Evolutionary conservation across 2,888 invertebrate genomes (phyloP).

Genomic region (Clusia tigrina): DNA sequence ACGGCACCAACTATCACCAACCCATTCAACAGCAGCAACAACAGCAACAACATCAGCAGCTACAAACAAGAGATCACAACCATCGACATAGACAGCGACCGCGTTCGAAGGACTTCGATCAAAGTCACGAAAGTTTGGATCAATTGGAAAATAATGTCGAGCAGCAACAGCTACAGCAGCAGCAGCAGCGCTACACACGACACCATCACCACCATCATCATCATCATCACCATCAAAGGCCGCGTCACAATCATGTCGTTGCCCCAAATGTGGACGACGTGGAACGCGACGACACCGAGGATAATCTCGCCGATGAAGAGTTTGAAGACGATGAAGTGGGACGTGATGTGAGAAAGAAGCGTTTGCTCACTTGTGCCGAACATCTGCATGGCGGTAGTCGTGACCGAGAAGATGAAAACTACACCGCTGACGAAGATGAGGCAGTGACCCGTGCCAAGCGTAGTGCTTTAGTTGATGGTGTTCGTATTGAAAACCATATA

Average conservation of each 20-base stretch:
- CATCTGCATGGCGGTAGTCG: constrained; percentile 24
- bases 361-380: constrained; percentile 32
- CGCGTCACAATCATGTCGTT: constrained; percentile 46
- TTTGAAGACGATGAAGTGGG: constrained; percentile 63
- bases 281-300: constrained; percentile 62
- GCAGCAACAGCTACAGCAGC: constrained; percentile 29
- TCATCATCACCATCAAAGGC: constrained; percentile 38
- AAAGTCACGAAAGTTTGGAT: constrained; percentile 61
- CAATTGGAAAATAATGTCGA: constrained; percentile 46
- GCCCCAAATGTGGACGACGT: constrained; percentile 41
- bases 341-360: constrained; percentile 58
- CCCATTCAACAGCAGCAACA: constrained; percentile 24
- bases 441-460: constrained; percentile 36
- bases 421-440: constrained; percentile 39
- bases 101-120: constrained; percentile 60
- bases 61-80: constrained; percentile 53
- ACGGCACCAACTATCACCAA: constrained; percentile 10
- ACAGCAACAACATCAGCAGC: no score
- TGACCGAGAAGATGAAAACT: constrained; percentile 38
- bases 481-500: constrained; percentile 35
- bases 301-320: constrained; percentile 62
- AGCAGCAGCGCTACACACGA: constrained; percentile 37
- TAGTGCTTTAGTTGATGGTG: constrained; percentile 34
- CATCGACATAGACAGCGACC: constrained; percentile 59
- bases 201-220: constrained; percentile 48